Conservation (phyloP, 2,888 invertebrate species). For the Aphodius granarius region DNA sequence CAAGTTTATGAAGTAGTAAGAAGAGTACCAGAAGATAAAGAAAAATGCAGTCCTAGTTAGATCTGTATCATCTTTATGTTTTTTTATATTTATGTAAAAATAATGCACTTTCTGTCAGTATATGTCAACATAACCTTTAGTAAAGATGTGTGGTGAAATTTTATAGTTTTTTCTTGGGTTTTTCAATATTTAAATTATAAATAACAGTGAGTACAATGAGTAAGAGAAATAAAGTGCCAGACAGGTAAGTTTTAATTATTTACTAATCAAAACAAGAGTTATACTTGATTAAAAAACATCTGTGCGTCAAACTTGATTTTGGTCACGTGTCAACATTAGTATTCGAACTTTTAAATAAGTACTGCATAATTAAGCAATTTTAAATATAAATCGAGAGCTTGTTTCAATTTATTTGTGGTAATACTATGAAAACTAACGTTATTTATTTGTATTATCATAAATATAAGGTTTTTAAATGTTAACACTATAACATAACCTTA, state of each 20-base stretch:
- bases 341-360: background rate
- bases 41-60: conserved; percentile 52
- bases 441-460: background rate
- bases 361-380: background rate
- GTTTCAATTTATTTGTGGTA: background rate
- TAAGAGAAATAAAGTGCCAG: background rate
- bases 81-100: background rate
- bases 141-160: background rate
- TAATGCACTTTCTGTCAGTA: background rate
- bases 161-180: background rate
- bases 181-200: background rate
- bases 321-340: background rate
- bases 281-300: background rate
- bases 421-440: background rate
- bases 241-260: background rate
- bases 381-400: background rate
- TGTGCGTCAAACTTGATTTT: background rate
- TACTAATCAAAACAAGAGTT: background rate
- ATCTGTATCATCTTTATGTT: background rate
- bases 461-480: background rate
- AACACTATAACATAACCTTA: background rate
- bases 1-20: conserved; percentile 52
- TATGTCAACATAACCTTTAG: background rate
- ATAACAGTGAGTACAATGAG: background rate
- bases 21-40: conserved; percentile 43